Evolutionary conservation across 2,888 invertebrate genomes (phyloP), one percentile per base, ranked within the genome.

Genomic region (Oscheius onirici): DNA sequence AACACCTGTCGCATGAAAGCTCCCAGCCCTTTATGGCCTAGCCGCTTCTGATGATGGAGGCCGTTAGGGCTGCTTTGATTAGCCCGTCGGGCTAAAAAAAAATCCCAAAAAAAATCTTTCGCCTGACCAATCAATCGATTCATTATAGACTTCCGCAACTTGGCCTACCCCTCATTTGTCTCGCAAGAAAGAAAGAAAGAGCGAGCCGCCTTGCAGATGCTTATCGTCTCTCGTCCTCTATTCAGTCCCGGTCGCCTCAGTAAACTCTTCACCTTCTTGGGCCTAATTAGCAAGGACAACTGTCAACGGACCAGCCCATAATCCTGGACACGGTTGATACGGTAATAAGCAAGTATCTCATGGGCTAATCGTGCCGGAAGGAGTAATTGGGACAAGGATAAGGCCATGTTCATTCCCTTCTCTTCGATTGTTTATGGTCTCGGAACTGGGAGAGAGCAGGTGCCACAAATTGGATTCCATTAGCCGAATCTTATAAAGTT

Each of bases 91-190:
- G 17, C 10, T 13, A 22, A 58, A 58, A 58, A 58, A 58, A 40
- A 15, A 13, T 20, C 13, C 46, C 5, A n/a, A 3, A n/a, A 15
- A 15, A 46, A 46, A 1, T 40, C 28, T 58, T 58, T 41, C 43
- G 41, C 34, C 28, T 58, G 41, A 41, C n/a, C 17, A 20, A 17
- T 34, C 58, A 15, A 46, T 17, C 17, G 8, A 58, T 40, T 34
- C 20, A 2, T 20, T 34, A 34, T 57, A 28, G 40, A 40, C 40
- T 40, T 22, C 58, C 58, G 40, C 58, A 40, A 58, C 40, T 43
- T 43, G 41, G 44, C 60, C n/a, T n/a, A n/a, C n/a, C 60, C 60
- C 60, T 60, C 60, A 60, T 60, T 60, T 60, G 60, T 60, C 58
- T 40, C 26, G 15, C 26, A 34, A 34, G 34, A 34, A 34, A 34